Conservation (phyloP, 2,797 vertebrate genomes). For the Ctenosaura bakeri region DNA sequence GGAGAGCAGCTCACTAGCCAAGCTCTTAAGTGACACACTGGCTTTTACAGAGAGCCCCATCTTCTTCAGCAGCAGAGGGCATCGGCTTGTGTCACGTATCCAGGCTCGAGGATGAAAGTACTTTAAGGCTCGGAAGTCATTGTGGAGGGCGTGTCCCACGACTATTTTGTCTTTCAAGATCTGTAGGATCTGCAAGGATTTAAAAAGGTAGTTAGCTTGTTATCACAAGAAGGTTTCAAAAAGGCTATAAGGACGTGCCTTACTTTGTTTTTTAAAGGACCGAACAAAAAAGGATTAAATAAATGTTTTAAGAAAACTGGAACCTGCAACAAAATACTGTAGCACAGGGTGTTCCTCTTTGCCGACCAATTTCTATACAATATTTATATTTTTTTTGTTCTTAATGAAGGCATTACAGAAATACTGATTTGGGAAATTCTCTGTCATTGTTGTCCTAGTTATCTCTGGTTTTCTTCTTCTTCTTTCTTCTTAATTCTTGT, state of each 20-base stretch:
- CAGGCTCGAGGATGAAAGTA: conserved; percentile 84
- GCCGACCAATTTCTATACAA: not conserved
- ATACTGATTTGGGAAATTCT: not conserved
- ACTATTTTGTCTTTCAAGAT: conserved; percentile 91
- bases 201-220: not conserved
- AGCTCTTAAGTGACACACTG: conserved; percentile 85
- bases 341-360: not conserved
- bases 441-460: not conserved
- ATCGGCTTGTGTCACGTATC: conserved; percentile 88
- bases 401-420: not conserved
- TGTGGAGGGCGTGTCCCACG: conserved; percentile 90
- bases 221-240: accelerated
- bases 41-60: conserved; percentile 71
- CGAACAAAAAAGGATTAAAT: not conserved
- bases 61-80: conserved; percentile 78
- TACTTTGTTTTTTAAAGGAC: not conserved
- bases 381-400: not conserved
- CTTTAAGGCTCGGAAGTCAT: conserved; percentile 90
- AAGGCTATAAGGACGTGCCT: not conserved
- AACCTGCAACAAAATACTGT: not conserved
- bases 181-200: conserved; percentile 82
- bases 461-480: not conserved
- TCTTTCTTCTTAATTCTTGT: too few species aligned
- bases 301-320: not conserved
- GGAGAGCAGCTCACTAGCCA: conserved; percentile 85